Conservation (phyloP, 2,113 vertebrate genomes). For the Aramus guarauna region DNA sequence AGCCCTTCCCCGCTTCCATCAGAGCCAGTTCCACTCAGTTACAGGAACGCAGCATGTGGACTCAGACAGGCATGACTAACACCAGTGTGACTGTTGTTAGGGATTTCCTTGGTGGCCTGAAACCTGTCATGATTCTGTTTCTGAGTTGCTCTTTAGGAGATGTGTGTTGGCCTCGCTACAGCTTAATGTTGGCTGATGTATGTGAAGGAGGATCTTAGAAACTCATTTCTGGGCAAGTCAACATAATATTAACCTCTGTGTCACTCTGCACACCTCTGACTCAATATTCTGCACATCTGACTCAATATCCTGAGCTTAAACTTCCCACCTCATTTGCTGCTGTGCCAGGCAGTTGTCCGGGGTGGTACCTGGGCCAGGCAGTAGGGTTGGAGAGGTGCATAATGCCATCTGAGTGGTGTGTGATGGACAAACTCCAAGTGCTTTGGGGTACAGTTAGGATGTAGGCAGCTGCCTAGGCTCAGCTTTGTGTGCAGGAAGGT, state of each 20-base stretch:
- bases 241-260: fast-evolving
- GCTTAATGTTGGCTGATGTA: background rate
- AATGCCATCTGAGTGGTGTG: too few relatives aligned
- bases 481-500: background rate
- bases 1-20: background rate
- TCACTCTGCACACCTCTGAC: background rate
- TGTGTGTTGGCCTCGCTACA: background rate
- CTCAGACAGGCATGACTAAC: background rate
- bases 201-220: background rate
- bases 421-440: too few relatives aligned
- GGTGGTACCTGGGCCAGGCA: fast-evolving
- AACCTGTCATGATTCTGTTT: background rate
- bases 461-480: background rate
- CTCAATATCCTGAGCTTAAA: background rate
- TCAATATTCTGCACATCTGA: background rate
- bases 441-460: background rate
- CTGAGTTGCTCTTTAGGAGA: background rate
- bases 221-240: background rate
- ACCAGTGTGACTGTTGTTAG: background rate
- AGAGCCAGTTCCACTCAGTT: background rate
- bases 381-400: fast-evolving
- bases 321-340: background rate
- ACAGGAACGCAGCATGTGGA: background rate
- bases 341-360: background rate
- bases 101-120: background rate